Evolutionary conservation across 1,140 invertebrate species (phyloP).

Genomic region (Orius insidiosus): DNA sequence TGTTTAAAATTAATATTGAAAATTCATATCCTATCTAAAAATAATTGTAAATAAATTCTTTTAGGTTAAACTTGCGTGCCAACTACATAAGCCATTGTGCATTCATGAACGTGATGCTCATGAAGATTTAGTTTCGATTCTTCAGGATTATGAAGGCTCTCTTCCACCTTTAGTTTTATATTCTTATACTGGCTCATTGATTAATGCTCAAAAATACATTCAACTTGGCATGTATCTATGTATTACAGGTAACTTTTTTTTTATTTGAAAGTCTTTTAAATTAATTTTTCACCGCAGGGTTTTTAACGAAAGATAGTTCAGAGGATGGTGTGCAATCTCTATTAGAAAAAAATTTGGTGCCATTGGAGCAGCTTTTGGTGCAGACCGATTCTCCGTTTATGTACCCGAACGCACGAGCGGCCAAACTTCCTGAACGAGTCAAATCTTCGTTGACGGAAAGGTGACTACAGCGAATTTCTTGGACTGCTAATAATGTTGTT

Average conservation of each 20-base stretch:
- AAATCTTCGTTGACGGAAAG: constrained; percentile 75
- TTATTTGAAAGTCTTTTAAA: no score
- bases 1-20: no score
- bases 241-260: constrained; percentile 68
- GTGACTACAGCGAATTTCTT: constrained; percentile 32
- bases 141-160: constrained; percentile 32
- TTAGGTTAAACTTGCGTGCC: constrained; percentile 67
- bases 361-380: constrained; percentile 66
- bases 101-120: constrained; percentile 85
- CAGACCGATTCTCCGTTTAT: constrained; percentile 91
- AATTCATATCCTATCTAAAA: no score
- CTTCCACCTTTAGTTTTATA: constrained; percentile 74
- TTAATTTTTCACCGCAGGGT: constrained; percentile 55
- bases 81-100: constrained; percentile 73
- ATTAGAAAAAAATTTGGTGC: constrained; percentile 58
- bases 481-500: neutral
- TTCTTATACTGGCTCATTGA: constrained; percentile 78
- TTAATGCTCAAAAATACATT: constrained; percentile 72
- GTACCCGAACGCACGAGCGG: constrained; percentile 88
- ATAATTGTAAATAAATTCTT: no score
- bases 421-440: constrained; percentile 69
- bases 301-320: constrained; percentile 86
- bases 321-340: constrained; percentile 73
- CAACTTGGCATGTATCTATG: constrained; percentile 75
- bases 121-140: constrained; percentile 40